Conservation (phyloP, 2,797 vertebrate genomes). For the Heterohyrax brucei region DNA sequence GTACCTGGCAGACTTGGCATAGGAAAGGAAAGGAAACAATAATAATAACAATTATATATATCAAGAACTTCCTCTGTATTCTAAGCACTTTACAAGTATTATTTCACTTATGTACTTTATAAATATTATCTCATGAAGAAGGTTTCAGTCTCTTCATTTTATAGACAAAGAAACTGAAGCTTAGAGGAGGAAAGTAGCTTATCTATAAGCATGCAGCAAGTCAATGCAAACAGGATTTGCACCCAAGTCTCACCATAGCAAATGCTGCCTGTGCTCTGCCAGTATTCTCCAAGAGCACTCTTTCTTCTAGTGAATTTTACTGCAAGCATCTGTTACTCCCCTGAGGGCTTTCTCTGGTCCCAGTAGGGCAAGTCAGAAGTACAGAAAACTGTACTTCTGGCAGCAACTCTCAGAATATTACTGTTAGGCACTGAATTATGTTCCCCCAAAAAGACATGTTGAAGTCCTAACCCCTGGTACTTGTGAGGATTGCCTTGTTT, state of each 20-base stretch:
- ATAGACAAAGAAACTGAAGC: not conserved
- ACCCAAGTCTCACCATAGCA: not conserved
- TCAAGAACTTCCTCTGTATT: not conserved
- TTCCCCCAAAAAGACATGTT: too few relatives aligned
- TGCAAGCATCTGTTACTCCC: not conserved
- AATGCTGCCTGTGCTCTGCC: not conserved
- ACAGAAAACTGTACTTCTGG: not conserved
- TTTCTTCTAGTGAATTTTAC: not conserved
- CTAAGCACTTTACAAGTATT: not conserved
- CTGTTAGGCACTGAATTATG: not conserved
- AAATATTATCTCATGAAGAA: not conserved
- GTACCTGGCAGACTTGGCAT: too few relatives aligned
- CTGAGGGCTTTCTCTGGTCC: not conserved
- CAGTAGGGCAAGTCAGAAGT: not conserved
- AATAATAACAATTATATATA: not conserved
- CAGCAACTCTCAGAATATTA: not conserved
- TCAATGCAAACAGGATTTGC: not conserved
- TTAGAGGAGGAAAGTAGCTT: not conserved
- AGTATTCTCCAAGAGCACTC: accelerated
- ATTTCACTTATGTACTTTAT: not conserved
- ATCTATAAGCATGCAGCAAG: not conserved
- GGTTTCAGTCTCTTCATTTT: not conserved
- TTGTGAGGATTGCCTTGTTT: too few relatives aligned
- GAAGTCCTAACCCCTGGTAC: too few relatives aligned
- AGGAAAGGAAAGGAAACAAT: not conserved